phyloP scores from a whole-genome alignment of 2,888 invertebrate genomes.

The Cheilosia soror region DNA sequence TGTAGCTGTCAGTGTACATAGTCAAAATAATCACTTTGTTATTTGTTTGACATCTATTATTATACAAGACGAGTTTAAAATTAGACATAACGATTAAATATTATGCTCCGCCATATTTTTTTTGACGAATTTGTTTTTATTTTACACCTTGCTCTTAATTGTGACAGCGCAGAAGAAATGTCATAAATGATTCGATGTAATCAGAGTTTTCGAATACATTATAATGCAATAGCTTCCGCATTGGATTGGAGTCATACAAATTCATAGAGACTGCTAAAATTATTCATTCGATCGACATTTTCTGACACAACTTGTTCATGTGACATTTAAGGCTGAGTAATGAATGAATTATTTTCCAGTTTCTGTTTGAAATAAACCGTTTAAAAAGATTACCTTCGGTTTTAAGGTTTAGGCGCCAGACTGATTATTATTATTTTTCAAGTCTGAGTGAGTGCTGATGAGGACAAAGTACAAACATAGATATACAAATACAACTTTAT shows the following conservation, averaged over 20 bases:
- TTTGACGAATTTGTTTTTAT: not conserved
- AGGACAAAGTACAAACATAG: not conserved
- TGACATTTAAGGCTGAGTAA: constrained; percentile 40
- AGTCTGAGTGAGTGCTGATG: not conserved
- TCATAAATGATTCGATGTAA: too few species aligned
- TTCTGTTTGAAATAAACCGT: constrained; percentile 3
- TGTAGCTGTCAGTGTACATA: constrained; percentile 21
- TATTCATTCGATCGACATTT: too few species aligned
- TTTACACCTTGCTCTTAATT: not conserved
- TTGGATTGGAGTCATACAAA: too few species aligned
- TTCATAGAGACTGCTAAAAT: not conserved
- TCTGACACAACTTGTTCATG: constrained; percentile 36
- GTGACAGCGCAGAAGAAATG: too few species aligned
- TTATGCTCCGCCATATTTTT: constrained; percentile 17
- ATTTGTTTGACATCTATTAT: constrained; percentile 9
- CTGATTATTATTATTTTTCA: not conserved
- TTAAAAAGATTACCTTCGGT: constrained; percentile 23
- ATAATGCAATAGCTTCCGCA: not conserved
- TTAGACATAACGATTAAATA: constrained; percentile 35
- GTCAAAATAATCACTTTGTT: constrained; percentile 54
- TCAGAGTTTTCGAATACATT: not conserved
- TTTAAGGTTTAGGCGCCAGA: constrained; percentile 19
- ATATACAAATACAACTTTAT: not conserved
- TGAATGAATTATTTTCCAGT: constrained; percentile 46
- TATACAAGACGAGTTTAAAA: constrained; percentile 32